These are phyloP conservation scores for Chelonus formosanus DNA, from an alignment of 2,888 invertebrate genomes.

Conservation along the genomic window DNA sequence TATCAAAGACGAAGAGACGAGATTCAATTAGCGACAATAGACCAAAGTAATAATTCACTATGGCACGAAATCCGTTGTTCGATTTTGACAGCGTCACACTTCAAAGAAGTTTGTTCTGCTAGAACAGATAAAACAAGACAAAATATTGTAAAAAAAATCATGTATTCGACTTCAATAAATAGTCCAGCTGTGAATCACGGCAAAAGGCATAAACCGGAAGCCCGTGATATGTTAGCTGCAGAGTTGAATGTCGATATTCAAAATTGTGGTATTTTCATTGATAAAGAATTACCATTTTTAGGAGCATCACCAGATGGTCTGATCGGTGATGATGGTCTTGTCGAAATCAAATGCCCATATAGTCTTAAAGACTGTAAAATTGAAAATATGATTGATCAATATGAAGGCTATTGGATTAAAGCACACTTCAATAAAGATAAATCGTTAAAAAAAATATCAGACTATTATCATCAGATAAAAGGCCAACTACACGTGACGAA, in stretches of 20 bases:
- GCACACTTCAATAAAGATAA: not conserved
- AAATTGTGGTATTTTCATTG: not conserved
- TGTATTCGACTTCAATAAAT: not conserved
- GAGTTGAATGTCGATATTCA: not conserved
- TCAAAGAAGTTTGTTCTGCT: not conserved
- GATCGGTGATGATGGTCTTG: not conserved
- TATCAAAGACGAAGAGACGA: not conserved
- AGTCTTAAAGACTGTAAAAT: not conserved
- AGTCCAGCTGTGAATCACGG: not conserved
- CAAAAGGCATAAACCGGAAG: not conserved
- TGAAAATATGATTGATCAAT: not conserved
- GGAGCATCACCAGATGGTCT: slow-evolving; percentile 1
- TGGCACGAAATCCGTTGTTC: not conserved
- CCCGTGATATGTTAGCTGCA: not conserved
- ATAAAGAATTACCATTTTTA: not conserved
- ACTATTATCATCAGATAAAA: slow-evolving; percentile 1
- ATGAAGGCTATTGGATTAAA: not conserved
- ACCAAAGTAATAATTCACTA: not conserved
- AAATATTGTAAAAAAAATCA: not conserved
- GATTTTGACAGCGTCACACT: not conserved
- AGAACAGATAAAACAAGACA: not conserved
- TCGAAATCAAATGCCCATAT: slow-evolving; percentile 3
- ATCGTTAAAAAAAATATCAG: not conserved
- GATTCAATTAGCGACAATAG: not conserved
- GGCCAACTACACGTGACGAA: not conserved